A percentile compares a stretch with the other conserved stretches of the same genome.
Conservation (phyloP, 1,140 invertebrate species). For the Trachelipus rathkii region DNA sequence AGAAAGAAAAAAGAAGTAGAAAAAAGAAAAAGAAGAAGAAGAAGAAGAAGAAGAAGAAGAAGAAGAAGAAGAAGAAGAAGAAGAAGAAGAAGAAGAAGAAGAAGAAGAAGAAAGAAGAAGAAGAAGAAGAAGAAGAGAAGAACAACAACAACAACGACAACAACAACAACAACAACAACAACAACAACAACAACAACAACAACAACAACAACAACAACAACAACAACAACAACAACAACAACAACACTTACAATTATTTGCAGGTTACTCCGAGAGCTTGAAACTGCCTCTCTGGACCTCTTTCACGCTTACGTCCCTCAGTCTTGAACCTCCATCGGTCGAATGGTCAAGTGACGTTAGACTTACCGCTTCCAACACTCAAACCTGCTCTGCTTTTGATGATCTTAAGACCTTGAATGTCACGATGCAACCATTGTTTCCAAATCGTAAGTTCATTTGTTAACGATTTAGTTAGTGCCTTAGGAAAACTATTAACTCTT, state of each 20-base stretch:
- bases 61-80: no score
- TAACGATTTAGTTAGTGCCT: no score
- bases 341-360: conserved; percentile 29
- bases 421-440: conserved; percentile 25
- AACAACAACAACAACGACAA: no score
- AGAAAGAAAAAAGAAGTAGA: background rate
- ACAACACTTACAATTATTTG: background rate
- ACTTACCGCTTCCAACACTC: background rate
- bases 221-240: no score
- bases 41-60: background rate
- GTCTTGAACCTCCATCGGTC: background rate
- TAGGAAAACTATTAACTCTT: no score
- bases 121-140: no score
- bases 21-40: background rate
- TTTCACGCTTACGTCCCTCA: background rate
- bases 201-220: no score
- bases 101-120: no score
- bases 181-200: no score
- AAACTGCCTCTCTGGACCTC: conserved; percentile 29
- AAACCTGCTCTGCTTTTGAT: conserved; percentile 21
- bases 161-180: no score
- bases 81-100: no score
- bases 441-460: background rate
- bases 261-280: conserved; percentile 23
- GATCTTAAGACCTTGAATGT: conserved; percentile 1